phyloP scores from a whole-genome alignment of 2,888 invertebrate genomes.

The Syrphus vitripennis region DNA sequence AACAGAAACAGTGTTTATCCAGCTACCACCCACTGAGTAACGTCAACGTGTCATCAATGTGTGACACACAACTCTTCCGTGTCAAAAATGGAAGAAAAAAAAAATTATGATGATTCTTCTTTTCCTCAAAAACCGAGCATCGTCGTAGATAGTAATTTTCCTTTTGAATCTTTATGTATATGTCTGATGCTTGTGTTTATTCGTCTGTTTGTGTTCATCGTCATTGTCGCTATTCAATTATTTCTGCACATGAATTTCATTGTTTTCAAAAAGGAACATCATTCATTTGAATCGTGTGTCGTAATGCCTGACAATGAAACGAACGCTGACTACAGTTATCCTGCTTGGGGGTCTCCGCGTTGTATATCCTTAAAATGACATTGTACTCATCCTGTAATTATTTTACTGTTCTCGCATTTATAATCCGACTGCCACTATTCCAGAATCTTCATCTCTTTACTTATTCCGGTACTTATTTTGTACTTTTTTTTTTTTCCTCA shows the following conservation, averaged over 20 bases:
- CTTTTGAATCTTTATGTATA: background rate
- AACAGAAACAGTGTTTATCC: background rate
- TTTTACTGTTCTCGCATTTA: slow-evolving; percentile 49
- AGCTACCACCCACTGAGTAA: background rate
- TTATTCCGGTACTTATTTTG: slow-evolving; percentile 25
- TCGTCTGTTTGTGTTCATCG: background rate
- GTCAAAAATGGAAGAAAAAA: background rate
- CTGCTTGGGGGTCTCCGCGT: slow-evolving; percentile 6
- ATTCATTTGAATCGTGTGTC: slow-evolving; percentile 23
- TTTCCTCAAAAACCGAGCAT: background rate
- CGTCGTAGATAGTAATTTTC: background rate
- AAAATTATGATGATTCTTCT: slow-evolving; percentile 32
- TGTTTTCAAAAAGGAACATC: slow-evolving; percentile 44
- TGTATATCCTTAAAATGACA: slow-evolving; percentile 27
- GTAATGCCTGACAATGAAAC: background rate
- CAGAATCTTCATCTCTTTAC: slow-evolving; percentile 6
- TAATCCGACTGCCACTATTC: slow-evolving; percentile 48
- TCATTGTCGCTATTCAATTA: slow-evolving; percentile 32
- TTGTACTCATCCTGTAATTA: slow-evolving; percentile 57
- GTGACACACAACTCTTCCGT: slow-evolving; percentile 24
- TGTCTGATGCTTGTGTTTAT: background rate
- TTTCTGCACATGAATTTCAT: slow-evolving; percentile 43
- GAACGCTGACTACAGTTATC: background rate
- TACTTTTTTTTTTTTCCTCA: background rate
- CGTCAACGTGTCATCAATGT: slow-evolving; percentile 20